phyloP scores from a whole-genome alignment of 1,140 invertebrate species.

The Lithobius niger region DNA sequence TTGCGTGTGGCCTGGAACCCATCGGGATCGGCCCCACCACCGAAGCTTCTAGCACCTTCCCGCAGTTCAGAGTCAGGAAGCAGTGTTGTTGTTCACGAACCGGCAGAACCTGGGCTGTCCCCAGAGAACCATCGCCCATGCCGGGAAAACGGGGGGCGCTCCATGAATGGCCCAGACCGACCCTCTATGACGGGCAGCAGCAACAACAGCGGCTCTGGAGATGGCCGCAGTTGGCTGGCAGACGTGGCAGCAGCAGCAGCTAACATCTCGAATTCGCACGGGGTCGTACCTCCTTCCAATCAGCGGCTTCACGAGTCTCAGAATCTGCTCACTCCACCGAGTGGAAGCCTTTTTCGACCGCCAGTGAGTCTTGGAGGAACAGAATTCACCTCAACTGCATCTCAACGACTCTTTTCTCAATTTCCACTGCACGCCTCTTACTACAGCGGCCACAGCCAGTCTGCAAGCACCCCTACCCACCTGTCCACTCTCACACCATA shows the following conservation, averaged over 20 bases:
- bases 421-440: constrained; percentile 4
- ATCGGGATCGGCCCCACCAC: neutral
- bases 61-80: neutral
- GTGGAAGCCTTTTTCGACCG: constrained; percentile 11
- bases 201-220: constrained; percentile 5
- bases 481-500: constrained; percentile 4
- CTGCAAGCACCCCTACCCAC: neutral
- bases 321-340: neutral
- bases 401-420: constrained; percentile 3
- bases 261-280: constrained; percentile 1
- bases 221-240: constrained; percentile 12
- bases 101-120: neutral
- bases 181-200: neutral
- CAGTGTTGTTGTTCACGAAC: neutral
- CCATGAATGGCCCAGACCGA: constrained; percentile 17
- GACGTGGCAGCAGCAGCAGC: constrained; percentile 12
- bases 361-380: constrained; percentile 4
- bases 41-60: neutral
- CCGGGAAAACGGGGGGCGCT: neutral
- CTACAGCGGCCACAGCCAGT: neutral
- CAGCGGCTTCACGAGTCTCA: neutral
- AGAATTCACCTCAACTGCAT: neutral
- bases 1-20: constrained; percentile 1
- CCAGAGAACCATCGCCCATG: neutral
- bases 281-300: neutral